Conservation (phyloP, 2,797 vertebrate species). For the Tapirus indicus region DNA sequence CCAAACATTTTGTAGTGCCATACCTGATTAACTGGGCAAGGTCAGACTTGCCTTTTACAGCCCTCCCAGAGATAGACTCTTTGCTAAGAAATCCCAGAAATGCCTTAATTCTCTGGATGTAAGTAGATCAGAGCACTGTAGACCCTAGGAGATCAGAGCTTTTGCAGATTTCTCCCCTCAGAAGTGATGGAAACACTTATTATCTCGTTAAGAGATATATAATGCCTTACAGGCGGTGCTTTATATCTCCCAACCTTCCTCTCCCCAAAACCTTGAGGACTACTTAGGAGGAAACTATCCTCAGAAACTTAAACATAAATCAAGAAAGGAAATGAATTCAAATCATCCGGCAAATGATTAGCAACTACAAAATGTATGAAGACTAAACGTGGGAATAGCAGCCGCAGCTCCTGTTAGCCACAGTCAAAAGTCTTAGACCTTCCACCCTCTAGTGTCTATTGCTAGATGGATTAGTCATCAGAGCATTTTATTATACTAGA, state of each 20-base stretch:
- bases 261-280: not conserved
- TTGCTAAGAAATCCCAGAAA: constrained; percentile 83
- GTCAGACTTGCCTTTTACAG: constrained; percentile 72
- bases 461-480: constrained; percentile 48
- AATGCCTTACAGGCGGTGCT: not conserved
- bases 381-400: not conserved
- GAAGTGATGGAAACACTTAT: not conserved
- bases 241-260: not conserved
- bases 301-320: constrained; percentile 45
- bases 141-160: not conserved
- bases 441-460: not conserved
- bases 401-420: not conserved
- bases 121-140: constrained; percentile 59
- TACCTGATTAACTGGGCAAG: constrained; percentile 68
- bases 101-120: constrained; percentile 74
- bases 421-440: not conserved
- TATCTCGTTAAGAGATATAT: not conserved
- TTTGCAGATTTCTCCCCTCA: not conserved
- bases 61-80: constrained; percentile 61
- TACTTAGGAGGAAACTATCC: constrained; percentile 14
- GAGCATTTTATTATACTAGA: constrained; percentile 36
- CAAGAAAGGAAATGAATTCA: constrained; percentile 27
- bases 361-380: constrained; percentile 24
- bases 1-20: constrained; percentile 8
- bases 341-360: constrained; percentile 32